Evolutionary conservation across 2,888 invertebrate species (phyloP), one percentile per base, ranked within the genome.

Genomic region (Tachina fera): DNA sequence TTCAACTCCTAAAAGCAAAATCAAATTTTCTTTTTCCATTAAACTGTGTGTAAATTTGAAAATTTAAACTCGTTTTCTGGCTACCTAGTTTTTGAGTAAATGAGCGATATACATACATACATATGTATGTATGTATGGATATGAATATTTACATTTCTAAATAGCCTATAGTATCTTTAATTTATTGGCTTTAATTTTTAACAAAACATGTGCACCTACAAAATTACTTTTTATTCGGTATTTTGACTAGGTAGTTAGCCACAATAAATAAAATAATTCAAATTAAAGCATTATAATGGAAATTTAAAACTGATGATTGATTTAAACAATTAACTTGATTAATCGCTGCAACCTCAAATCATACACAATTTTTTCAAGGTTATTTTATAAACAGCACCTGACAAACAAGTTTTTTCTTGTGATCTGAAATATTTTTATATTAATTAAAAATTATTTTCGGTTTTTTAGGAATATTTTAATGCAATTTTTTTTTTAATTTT

Each of bases 241-340:
- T 83, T 79, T 79, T 76, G 82, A 86, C 67, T 67, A 47, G 14
- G 45, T 78, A 31, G 31, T 31, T 31, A 6, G 6, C 31, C 31
- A 31, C 31, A 31, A 31, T 31, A 65, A 41, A 60, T 78, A 60
- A 65, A 71, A 85, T 65, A 78, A 85, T 49, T 70, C 74, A 51
- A 74, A 75, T 74, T 51, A 78, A 78, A 71, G 14, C n/a, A 58
- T 67, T 67, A 58, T 43, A 81, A 68, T 19, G 47, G 10, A 47
- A 51, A 76, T 76, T 86, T 75, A 61, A 79, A 71, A 68, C 45
- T 77, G 74, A 11, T 85, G 85, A 85, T 85, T 75, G 78, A 85
- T 82, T 78, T 63, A 22, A 60, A 53, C n/a, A 72, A 65, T 63
- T 67, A 74, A 80, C 56, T 56, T 78, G 74, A 85, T 85, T 82